phyloP scores from a whole-genome alignment of 2,797 vertebrate species.

The Alcedo atthis region DNA sequence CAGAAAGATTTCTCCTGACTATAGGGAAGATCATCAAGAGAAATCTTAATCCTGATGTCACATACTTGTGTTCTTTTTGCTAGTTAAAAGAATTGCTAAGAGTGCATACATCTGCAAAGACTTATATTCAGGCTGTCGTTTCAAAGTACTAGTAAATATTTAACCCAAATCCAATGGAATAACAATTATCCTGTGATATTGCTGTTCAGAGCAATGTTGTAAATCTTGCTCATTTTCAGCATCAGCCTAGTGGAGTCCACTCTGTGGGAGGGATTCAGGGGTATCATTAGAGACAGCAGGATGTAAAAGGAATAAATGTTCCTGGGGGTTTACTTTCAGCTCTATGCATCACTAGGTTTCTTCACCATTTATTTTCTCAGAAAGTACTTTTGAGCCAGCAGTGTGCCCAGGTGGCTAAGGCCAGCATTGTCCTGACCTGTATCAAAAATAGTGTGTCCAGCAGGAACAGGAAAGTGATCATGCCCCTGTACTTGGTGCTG shows the following conservation, averaged over 20 bases:
- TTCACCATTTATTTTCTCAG: not conserved
- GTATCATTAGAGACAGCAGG: not conserved
- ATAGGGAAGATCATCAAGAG: not conserved
- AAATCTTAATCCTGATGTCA: conserved; percentile 28
- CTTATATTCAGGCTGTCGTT: not conserved
- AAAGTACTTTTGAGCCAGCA: not conserved
- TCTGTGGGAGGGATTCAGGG: not conserved
- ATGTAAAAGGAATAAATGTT: not conserved
- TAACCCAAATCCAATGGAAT: not conserved
- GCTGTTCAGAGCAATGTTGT: not conserved
- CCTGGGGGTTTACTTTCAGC: not conserved
- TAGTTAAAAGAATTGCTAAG: not conserved
- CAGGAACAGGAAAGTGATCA: no score
- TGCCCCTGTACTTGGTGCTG: no score
- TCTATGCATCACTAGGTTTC: not conserved
- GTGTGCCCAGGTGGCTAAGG: no score
- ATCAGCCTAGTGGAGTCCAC: not conserved
- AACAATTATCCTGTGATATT: not conserved
- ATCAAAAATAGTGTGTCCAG: no score
- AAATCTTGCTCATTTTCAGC: not conserved
- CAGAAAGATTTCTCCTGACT: not conserved
- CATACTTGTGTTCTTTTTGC: not conserved
- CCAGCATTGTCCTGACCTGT: no score
- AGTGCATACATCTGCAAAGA: not conserved
- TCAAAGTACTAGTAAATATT: conserved; percentile 14